Evolutionary conservation across 2,888 invertebrate species (phyloP).

Genomic region (Amphipyra tragopoginis): DNA sequence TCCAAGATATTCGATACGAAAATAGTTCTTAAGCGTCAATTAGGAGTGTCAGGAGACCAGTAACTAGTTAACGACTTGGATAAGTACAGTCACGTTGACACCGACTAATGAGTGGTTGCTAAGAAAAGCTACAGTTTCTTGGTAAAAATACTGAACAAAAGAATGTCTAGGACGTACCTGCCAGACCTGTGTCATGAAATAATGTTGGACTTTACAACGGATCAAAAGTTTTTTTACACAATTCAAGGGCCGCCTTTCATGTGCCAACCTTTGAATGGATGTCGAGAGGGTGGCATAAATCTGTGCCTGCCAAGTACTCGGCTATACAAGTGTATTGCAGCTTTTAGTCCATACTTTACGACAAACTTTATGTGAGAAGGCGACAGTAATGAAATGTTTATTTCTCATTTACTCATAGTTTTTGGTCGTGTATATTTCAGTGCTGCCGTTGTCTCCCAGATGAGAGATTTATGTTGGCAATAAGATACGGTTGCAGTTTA

Average conservation of each 20-base stretch:
- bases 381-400: constrained; percentile 52
- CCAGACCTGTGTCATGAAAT: constrained; percentile 12
- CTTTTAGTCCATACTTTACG: constrained; percentile 42
- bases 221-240: constrained; percentile 37
- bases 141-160: constrained; percentile 26
- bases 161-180: constrained; percentile 6
- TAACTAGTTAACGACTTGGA: constrained; percentile 38
- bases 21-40: constrained; percentile 37
- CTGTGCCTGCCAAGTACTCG: constrained; percentile 30
- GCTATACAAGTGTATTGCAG: constrained; percentile 38
- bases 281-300: constrained; percentile 46
- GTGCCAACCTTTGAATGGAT: constrained; percentile 43
- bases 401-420: constrained; percentile 64
- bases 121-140: constrained; percentile 20
- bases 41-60: constrained; percentile 25
- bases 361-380: constrained; percentile 46
- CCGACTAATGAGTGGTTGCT: constrained; percentile 35
- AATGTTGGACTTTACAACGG: constrained; percentile 32
- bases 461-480: constrained; percentile 62
- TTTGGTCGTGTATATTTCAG: constrained; percentile 33
- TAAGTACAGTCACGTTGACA: constrained; percentile 29
- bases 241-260: constrained; percentile 42
- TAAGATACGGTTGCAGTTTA: constrained; percentile 57
- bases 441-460: constrained; percentile 40
- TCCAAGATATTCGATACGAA: constrained; percentile 27